Conservation (phyloP, 2,888 invertebrate genomes). For the Ormyrus pomaceus region DNA sequence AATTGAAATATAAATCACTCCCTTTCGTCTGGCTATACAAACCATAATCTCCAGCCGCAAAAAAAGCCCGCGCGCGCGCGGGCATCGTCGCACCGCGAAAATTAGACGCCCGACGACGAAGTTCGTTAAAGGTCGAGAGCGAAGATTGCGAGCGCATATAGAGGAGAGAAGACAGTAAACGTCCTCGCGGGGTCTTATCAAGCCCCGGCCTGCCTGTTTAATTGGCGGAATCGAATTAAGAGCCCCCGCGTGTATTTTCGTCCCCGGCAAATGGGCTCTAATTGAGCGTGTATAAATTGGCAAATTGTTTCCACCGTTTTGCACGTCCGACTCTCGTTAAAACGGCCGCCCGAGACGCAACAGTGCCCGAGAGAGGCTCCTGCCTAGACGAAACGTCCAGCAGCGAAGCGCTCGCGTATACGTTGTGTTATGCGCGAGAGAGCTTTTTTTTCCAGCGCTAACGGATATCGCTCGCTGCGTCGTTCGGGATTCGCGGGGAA, state of each 20-base stretch:
- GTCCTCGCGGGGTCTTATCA: slow-evolving; percentile 44
- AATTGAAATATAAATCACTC: slow-evolving; percentile 9
- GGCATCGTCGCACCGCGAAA: not conserved
- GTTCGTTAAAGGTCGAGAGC: slow-evolving; percentile 24
- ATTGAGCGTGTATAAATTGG: slow-evolving; percentile 71
- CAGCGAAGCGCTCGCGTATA: too few relatives aligned
- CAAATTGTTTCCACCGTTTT: slow-evolving; percentile 72
- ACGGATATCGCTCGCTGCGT: not conserved
- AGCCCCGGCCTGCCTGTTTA: slow-evolving; percentile 54
- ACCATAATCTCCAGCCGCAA: not conserved
- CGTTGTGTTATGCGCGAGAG: too few relatives aligned
- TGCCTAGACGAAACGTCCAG: too few relatives aligned
- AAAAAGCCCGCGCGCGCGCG: not conserved
- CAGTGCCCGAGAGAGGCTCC: not conserved
- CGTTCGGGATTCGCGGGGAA: not conserved
- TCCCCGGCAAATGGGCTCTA: slow-evolving; percentile 67
- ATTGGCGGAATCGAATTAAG: slow-evolving; percentile 73
- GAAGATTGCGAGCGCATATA: slow-evolving; percentile 4
- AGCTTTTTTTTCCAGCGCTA: too few relatives aligned
- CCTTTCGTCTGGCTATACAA: not conserved
- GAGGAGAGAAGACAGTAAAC: slow-evolving; percentile 3
- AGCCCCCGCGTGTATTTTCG: slow-evolving; percentile 61
- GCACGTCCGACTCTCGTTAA: slow-evolving; percentile 68
- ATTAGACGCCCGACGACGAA: slow-evolving; percentile 9
- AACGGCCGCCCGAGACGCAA: slow-evolving; percentile 26